Conservation (phyloP, 2,888 invertebrate species). For the Thymelicus acteon region DNA sequence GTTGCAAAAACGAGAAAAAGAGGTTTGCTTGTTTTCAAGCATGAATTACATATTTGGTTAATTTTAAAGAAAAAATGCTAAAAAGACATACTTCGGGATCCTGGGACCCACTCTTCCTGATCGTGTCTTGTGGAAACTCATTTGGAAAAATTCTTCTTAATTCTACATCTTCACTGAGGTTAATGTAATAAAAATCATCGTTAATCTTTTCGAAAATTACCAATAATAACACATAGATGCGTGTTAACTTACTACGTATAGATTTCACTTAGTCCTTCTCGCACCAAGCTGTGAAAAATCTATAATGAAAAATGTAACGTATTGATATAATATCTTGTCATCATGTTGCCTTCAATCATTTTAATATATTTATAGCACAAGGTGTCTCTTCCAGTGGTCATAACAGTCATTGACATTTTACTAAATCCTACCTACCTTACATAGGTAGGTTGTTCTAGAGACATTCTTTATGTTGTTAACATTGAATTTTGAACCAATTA, state of each 20-base stretch:
- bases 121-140: conserved; percentile 74
- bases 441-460: no score
- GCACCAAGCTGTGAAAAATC: conserved; percentile 55
- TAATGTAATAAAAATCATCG: conserved; percentile 2
- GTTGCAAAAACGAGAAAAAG: no score
- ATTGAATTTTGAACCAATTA: no score
- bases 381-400: no score
- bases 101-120: conserved; percentile 64
- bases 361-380: neutral
- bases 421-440: no score
- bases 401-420: no score
- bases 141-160: conserved; percentile 71
- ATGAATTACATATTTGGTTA: no score
- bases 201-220: neutral
- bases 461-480: no score
- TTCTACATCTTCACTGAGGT: conserved; percentile 74
- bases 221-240: no score
- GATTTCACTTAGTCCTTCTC: conserved; percentile 55
- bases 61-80: no score
- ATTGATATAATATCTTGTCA: neutral
- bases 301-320: conserved; percentile 39
- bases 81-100: conserved; percentile 66
- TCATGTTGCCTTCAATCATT: neutral
- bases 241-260: conserved; percentile 72
- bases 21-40: no score